Evolutionary conservation across 2,797 vertebrate genomes (phyloP), one percentile per base, ranked within the genome.

Genomic region (Anolis apletophallus): DNA sequence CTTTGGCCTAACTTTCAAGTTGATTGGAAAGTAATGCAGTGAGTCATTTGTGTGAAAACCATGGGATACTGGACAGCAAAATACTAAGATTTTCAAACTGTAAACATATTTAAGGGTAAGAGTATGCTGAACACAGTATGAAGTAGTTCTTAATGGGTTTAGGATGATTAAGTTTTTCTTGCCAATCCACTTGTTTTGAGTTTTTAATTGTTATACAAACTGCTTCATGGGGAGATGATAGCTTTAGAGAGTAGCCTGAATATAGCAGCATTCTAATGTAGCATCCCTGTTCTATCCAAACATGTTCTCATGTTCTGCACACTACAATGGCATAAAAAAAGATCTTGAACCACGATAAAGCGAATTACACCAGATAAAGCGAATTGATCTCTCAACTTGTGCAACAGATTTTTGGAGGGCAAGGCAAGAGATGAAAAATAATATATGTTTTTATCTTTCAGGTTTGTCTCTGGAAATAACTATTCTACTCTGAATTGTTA

Each of bases 121-220:
- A 89, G 75, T 85, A 67, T 55, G 86, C 88, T 78, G 69, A 90
- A 55, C 81, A 85, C 64, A 79, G 83, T 34, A 75, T 71, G 83
- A 94, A 91, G 83, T 26, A 81, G 23, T 68, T 85, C 13, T 77
- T 90, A 91, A 87, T 0, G 0, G 26, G 83, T 88, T 88, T 88
- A 88, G 74, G 1, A 79, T 75, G 59, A 89, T 85, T 85, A 54
- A 93, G 78, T 92, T 55, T 13, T 89, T 91, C 32, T 88, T 87
- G 87, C 84, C 76, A 71, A 55, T 68, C 46, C 46, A 69, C 82
- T 89, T 0, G 0, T 76, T 57, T 75, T 87, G 86, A 88, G 80
- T 85, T 85, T 85, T 78, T 85, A 92, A 87, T 82, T 90, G 69
- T 81, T 71, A 55, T 89, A 34, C 52, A 87, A 79, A 78, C 68